These are phyloP conservation scores for Patiria pectinifera DNA, from an alignment of 53 echinoderm and acorn worm species.

Conservation along the genomic window DNA sequence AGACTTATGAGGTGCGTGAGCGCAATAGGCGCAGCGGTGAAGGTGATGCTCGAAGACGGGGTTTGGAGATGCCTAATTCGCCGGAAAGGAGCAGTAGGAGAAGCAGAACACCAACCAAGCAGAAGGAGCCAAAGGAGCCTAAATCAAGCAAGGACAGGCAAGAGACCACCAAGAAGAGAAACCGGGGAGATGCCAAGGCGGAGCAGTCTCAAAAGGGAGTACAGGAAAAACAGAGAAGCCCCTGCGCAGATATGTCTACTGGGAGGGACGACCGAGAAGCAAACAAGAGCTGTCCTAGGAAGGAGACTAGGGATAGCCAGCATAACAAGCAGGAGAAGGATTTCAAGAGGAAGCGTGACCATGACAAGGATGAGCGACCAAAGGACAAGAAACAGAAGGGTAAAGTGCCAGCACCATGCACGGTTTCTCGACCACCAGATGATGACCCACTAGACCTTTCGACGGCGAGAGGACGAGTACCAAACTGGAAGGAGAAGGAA, in stretches of 20 bases:
- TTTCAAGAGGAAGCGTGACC: not conserved
- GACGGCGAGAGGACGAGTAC: not conserved
- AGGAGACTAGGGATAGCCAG: not conserved
- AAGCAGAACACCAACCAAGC: no score
- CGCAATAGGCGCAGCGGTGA: no score
- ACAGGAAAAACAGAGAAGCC: not conserved
- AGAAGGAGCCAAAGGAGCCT: no score
- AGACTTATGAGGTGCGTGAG: not conserved
- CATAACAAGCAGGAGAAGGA: not conserved
- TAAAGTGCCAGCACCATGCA: not conserved
- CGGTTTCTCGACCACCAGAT: not conserved
- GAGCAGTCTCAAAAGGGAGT: not conserved
- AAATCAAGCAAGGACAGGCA: no score
- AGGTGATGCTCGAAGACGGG: no score
- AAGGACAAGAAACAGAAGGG: not conserved
- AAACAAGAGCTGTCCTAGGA: not conserved
- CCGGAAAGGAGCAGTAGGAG: no score
- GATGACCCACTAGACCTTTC: not conserved
- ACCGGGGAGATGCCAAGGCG: no score
- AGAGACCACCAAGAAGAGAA: no score
- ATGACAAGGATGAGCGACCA: no score
- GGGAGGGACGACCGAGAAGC: not conserved
- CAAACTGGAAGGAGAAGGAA: not conserved
- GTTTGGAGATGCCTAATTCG: no score
- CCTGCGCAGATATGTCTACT: not conserved